Conservation (phyloP, 2,113 vertebrate species). For the Mionectes macconnelli region DNA sequence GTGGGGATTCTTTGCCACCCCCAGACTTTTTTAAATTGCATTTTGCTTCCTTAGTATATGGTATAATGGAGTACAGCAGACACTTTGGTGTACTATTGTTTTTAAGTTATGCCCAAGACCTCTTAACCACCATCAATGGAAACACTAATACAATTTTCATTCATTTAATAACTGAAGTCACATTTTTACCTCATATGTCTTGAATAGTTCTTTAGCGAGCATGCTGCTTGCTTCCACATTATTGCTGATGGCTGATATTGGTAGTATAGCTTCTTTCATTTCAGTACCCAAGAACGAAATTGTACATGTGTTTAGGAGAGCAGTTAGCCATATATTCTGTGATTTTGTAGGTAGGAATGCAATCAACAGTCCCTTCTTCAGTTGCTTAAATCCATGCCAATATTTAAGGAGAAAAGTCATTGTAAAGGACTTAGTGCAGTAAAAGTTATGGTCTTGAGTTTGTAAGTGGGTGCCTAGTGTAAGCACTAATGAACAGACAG, state of each 20-base stretch:
- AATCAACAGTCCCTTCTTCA: accelerated
- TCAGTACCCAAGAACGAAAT: not conserved
- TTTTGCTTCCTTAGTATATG: not conserved
- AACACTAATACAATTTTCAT: not conserved
- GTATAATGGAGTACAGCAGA: not conserved
- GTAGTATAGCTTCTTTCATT: not conserved
- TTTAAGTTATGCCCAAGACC: not conserved
- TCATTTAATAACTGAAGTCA: not conserved
- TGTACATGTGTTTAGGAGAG: not conserved
- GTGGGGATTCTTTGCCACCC: not conserved
- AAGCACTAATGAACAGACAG: not conserved
- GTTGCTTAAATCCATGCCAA: not conserved
- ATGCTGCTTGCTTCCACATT: not conserved
- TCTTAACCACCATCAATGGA: not conserved
- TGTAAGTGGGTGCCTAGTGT: not conserved
- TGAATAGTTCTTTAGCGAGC: not conserved
- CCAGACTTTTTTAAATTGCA: not conserved
- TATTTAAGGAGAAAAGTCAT: not conserved
- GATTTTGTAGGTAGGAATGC: not conserved
- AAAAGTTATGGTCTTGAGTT: not conserved
- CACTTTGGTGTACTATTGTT: not conserved
- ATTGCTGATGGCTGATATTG: not conserved
- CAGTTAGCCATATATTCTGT: not conserved
- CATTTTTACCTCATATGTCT: not conserved
- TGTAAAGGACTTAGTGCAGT: not conserved